phyloP scores from a whole-genome alignment of 1,140 invertebrate species.

The Bombus huntii region DNA sequence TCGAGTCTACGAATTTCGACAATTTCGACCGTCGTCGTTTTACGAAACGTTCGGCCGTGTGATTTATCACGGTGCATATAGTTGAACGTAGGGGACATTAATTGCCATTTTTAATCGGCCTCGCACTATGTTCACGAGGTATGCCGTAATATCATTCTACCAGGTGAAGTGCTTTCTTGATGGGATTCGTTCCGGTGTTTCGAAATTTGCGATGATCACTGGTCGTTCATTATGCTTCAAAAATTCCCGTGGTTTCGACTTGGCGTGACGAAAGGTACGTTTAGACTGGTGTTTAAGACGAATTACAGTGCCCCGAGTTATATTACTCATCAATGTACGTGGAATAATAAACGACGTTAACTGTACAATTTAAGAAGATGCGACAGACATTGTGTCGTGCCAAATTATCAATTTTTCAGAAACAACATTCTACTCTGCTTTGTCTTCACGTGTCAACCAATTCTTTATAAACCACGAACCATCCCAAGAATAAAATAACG shows the following conservation, averaged over 20 bases:
- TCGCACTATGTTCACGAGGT: neutral
- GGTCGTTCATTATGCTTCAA: neutral
- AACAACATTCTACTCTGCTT: too few species aligned
- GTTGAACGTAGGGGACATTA: neutral
- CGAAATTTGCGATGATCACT: neutral
- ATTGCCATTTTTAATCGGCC: neutral
- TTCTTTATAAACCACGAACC: too few species aligned
- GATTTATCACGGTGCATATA: neutral
- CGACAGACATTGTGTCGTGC: fast-evolving
- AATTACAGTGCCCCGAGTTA: neutral
- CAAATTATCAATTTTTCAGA: neutral
- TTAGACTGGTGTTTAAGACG: neutral
- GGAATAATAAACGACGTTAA: neutral
- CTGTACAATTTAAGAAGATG: neutral
- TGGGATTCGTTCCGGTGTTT: neutral
- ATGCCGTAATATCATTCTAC: neutral
- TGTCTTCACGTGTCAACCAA: too few species aligned
- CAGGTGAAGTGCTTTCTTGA: too few species aligned
- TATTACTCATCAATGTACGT: neutral
- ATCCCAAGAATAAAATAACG: too few species aligned
- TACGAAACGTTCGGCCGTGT: neutral
- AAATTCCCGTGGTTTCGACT: neutral
- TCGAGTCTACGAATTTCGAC: neutral
- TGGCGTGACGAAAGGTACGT: neutral
- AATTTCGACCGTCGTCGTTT: neutral